These are phyloP conservation scores for Platypus cylindrus DNA, from an alignment of 2,888 invertebrate genomes.

Conservation along the genomic window DNA sequence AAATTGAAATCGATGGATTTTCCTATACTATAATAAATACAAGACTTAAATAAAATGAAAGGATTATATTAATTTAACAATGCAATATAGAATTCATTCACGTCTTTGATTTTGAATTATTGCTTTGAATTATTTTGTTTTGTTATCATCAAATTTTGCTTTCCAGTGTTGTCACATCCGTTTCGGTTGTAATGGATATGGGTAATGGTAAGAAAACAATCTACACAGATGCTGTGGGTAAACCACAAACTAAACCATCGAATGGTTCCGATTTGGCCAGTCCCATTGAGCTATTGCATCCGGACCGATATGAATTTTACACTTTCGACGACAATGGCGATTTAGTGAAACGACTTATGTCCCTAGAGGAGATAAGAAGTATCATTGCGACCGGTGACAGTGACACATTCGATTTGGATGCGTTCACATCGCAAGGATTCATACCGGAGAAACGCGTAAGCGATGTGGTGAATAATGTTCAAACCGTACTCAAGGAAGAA, in stretches of 20 bases:
- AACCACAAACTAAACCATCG: conserved; percentile 51
- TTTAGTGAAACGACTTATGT: conserved; percentile 71
- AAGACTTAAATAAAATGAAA: no score
- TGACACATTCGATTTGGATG: conserved; percentile 43
- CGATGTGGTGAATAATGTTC: conserved; percentile 70
- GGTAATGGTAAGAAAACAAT: conserved; percentile 46
- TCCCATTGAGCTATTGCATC: conserved; percentile 65
- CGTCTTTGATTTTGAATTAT: no score
- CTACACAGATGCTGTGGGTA: conserved; percentile 56
- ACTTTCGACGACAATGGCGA: conserved; percentile 77
- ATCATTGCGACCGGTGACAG: conserved; percentile 75
- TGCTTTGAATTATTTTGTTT: no score
- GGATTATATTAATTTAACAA: no score
- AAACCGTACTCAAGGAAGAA: conserved; percentile 70
- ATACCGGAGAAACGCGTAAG: conserved; percentile 56
- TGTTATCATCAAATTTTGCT: no score
- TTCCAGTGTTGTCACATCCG: conserved; percentile 51
- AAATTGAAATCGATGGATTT: no score
- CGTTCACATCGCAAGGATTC: conserved; percentile 28
- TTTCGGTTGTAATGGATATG: conserved; percentile 46
- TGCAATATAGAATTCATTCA: no score
- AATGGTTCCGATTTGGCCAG: conserved; percentile 56
- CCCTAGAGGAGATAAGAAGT: conserved; percentile 70
- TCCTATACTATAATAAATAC: no score
- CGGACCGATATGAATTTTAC: conserved; percentile 77